phyloP scores from a whole-genome alignment of 2,797 vertebrate genomes.

The Dryobates pubescens region DNA sequence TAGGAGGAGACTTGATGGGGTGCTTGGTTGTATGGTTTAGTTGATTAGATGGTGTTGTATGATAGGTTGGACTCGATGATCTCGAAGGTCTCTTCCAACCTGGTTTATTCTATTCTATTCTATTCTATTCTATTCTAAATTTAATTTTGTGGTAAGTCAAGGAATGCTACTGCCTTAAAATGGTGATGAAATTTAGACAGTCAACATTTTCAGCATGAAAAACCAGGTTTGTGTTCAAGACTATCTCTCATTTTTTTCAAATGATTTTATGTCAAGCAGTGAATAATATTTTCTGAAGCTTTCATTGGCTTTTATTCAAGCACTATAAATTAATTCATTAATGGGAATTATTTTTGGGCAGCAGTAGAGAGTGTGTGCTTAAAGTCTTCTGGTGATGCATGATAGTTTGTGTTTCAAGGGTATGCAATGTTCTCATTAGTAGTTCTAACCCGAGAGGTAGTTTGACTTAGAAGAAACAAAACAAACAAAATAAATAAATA shows the following conservation, averaged over 20 bases:
- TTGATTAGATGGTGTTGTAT: no score
- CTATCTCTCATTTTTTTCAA: constrained; percentile 8
- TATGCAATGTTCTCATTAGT: background rate
- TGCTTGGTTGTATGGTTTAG: no score
- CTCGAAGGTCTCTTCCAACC: no score
- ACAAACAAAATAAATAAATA: background rate
- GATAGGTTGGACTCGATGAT: no score
- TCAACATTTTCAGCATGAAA: constrained; percentile 2
- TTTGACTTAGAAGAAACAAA: background rate
- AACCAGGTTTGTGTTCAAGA: background rate
- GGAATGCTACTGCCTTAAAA: background rate
- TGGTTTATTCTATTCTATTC: no score
- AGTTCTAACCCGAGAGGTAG: background rate
- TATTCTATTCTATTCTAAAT: background rate
- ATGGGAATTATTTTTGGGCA: background rate
- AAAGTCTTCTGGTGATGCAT: background rate
- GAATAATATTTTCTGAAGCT: background rate
- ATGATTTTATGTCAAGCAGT: background rate
- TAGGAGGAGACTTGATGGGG: no score
- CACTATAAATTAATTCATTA: background rate
- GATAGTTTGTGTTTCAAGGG: background rate
- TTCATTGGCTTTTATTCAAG: constrained; percentile 13
- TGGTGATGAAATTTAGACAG: background rate
- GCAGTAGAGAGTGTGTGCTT: background rate
- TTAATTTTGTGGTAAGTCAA: background rate